Base-by-base conservation (phyloP, 2,113 vertebrate species). In the Scytalopus superciliaris region DNA sequence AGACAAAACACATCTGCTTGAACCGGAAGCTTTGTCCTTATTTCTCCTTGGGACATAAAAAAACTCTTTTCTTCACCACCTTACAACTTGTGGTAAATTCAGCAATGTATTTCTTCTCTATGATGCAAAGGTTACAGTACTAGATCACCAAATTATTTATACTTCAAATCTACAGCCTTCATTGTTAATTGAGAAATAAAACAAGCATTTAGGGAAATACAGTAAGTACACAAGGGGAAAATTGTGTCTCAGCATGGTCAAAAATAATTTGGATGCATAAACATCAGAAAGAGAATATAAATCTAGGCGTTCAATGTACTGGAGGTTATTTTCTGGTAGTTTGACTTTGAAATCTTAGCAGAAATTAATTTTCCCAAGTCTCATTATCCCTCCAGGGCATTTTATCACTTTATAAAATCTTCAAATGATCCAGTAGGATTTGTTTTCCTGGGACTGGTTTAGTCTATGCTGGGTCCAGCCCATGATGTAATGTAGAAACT, bases 401-500 rank as follows among this genome's bases (percentile, higher is more conserved):
- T 96, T 95, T 94, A 72, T 92, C 73, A 69, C 76, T 78, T 89
- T 89, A 60, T 67, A 75, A 95, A 94, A 86, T 84, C 81, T 92
- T 89, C 56, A 63, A 69, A 94, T 19, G 7, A 63, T 66, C 49
- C 70, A 74, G 66, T 27, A 92, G 74, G 82, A 90, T 91, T 84
- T 95, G 22, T 33, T 93, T 84, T 64, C 69, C 80, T 90, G 69
- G 49, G 72, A 94, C 25, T 79, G 53, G 67, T 72, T 94, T 87
- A 78, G 73, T 21, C 56, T 76, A n/a, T 64, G 49, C 62, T 7
- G 19, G 13, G 80, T 76, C 62, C 88, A 89, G 52, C 83, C 76
- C 66, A 77, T 94, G 92, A 96, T 23, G 85, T 75, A 81, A 96
- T 93, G 91, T 33, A 89, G 52, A 90, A 94, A 87, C 50, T 64